Evolutionary conservation across 2,888 invertebrate genomes (phyloP), one percentile per base, ranked within the genome.

Genomic region (Drosophila anomalata): DNA sequence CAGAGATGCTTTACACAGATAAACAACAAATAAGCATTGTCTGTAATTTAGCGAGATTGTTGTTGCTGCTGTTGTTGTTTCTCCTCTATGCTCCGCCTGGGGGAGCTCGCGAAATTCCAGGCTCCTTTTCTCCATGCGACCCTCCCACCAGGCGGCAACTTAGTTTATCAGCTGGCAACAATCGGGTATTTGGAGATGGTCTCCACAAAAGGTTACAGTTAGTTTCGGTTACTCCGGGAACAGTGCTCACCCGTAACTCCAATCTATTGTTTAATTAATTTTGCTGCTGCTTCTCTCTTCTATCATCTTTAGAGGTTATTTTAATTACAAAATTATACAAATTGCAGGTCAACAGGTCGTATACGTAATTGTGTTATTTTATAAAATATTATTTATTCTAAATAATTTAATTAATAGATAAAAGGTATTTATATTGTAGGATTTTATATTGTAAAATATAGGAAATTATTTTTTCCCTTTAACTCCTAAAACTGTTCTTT

Each of bases 11-110:
- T 86, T 83, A 77, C 73, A 65, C 68, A 83, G 84, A 84, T 88
- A 84, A 83, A 86, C 87, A 88, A 87, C 88, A 84, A 84, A 84
- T 88, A 88, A 84, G 84, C 80, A 80, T 88, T 85, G 84, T 80
- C 86, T 83, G 87, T 83, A 88, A 86, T 88, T 88, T 86, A 78
- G 74, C 83, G 73, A 86, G 80, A 83, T 73, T 77, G 80, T 73
- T 74, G 73, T 63, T 53, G 62, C 12, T 68, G 66, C 20, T 55
- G n/a, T n/a, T n/a, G n/a, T n/a, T n/a, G n/a, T n/a, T n/a, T n/a
- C n/a, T n/a, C n/a, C n/a, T n/a, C n/a, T n/a, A n/a, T n/a, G 41
- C 17, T 50, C 60, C 39, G 61, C 61, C 61, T 14, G 41, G 41
- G 47, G 61, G 47, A n/a, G 14, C n/a, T 42, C 61, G 48, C 62